These are phyloP conservation scores for Cheilosia variabilis DNA, from an alignment of 2,888 invertebrate species.

Conservation along the genomic window DNA sequence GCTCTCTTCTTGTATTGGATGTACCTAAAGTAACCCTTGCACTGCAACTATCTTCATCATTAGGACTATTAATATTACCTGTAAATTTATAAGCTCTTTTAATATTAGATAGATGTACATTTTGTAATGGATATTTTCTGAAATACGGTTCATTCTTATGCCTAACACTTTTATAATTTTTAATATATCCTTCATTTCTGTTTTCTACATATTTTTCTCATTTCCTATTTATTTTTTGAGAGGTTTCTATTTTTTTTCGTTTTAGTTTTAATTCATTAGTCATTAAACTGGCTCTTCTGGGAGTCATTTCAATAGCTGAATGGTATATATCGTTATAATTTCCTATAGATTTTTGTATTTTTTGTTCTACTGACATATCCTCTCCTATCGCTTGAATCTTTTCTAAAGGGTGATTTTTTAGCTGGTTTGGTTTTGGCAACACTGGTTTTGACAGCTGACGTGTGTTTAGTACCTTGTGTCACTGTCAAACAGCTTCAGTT, in stretches of 20 bases:
- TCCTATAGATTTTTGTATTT: too few relatives aligned
- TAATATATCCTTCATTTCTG: constrained; percentile 1
- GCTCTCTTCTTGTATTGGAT: constrained; percentile 2
- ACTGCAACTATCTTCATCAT: background rate
- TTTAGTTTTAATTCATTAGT: background rate
- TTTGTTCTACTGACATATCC: background rate
- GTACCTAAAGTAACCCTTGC: constrained; percentile 2
- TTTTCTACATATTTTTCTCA: constrained; percentile 21
- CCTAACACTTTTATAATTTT: background rate
- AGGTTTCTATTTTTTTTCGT: constrained; percentile 30
- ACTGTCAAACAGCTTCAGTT: too few relatives aligned
- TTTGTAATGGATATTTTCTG: background rate
- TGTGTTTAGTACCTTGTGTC: too few relatives aligned
- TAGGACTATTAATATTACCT: background rate
- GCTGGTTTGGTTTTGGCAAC: too few relatives aligned
- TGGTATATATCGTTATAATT: too few relatives aligned
- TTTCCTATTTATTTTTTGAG: constrained; percentile 21
- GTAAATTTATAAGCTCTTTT: constrained; percentile 10
- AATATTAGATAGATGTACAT: constrained; percentile 3
- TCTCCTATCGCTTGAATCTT: background rate
- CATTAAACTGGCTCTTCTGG: background rate
- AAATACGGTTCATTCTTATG: constrained; percentile 6
- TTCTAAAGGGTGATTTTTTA: too few relatives aligned
- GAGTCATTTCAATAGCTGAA: constrained; percentile 1
- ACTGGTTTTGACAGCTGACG: too few relatives aligned